Evolutionary conservation across 2,113 vertebrate genomes (phyloP), one percentile per base, ranked within the genome.

Genomic region (Dicerorhinus sumatrensis): DNA sequence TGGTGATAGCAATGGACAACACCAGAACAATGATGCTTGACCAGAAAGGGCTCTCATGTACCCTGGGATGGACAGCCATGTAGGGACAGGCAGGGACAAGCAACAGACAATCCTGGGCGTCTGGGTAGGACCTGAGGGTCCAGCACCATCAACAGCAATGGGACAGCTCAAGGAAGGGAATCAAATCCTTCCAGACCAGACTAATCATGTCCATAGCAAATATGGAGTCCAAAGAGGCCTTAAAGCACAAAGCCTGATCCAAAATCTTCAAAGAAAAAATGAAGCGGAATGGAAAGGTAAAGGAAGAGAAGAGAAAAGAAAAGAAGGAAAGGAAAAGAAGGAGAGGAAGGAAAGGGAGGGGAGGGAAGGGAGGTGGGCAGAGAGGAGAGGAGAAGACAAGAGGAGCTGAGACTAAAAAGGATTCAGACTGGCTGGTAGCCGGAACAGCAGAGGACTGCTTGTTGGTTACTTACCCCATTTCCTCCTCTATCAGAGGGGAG

Each of bases 401-500:
- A 76, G 13, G n/a, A 72, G 31, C 18, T 27, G 8, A 83, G 83
- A 46, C 46, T 80, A 48, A 39, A 29, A 72, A 54, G 75, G 18
- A 20, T 69, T 96, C 56, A 31, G 51, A 33, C 16, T 51, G 48
- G 17, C 14, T 46, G 18, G 36, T 4, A 81, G 60, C 8, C 12
- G 67, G 27, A 88, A 48, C 27, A 46, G 7, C 77, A 92, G 46
- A 48, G 14, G 84, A 46, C 25, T 80, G 18, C 3, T 51, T 73
- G 54, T 58, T 79, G 77, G 46, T 70, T 69, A 67, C 33, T 39
- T 77, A 87, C 89, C 9, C 21, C 8, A 29, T 31, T 95, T 96
- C 42, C 39, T 96, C n/a, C 10, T 82, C 21, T 94, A 46, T 75
- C 81, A 93, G 92, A 91, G 77, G 60, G 5, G 20, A 27, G 33